Conservation (phyloP, 1,140 invertebrate genomes). For the Drosophila funebris region DNA sequence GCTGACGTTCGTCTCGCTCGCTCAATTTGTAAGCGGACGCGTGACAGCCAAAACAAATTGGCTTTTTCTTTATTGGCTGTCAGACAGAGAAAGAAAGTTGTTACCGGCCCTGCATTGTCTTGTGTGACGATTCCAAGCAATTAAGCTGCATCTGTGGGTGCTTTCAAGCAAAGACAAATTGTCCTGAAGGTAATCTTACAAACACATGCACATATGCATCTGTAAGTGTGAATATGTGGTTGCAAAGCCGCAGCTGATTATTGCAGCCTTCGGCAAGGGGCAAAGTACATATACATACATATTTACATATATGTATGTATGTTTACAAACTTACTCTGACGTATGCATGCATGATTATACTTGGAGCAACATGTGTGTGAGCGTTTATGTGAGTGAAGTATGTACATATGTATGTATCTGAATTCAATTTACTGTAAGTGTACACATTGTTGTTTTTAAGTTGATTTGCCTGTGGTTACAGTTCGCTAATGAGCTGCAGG, state of each 20-base stretch:
- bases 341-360: constrained; percentile 2
- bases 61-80: constrained; percentile 30
- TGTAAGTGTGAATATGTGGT: neutral
- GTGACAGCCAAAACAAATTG: constrained; percentile 46
- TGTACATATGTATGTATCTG: constrained; percentile 14
- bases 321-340: constrained; percentile 14
- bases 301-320: too few relatives aligned
- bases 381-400: neutral
- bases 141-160: constrained; percentile 49
- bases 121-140: constrained; percentile 44
- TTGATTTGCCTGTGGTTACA: constrained; percentile 61
- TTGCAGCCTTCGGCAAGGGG: too few relatives aligned
- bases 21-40: neutral
- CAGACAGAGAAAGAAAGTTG: neutral
- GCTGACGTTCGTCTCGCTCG: neutral
- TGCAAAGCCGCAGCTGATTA: constrained; percentile 50
- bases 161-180: constrained; percentile 45
- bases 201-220: neutral
- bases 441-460: constrained; percentile 48
- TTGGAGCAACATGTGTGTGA: constrained; percentile 19
- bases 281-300: too few relatives aligned
- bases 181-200: constrained; percentile 14
- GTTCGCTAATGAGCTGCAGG: constrained; percentile 60
- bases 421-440: constrained; percentile 67
- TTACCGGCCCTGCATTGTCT: constrained; percentile 41